A percentile compares a stretch with the other conserved stretches of the same genome.
phyloP scores from a whole-genome alignment of 1,140 invertebrate genomes.

The Drosophila micromelanica region DNA sequence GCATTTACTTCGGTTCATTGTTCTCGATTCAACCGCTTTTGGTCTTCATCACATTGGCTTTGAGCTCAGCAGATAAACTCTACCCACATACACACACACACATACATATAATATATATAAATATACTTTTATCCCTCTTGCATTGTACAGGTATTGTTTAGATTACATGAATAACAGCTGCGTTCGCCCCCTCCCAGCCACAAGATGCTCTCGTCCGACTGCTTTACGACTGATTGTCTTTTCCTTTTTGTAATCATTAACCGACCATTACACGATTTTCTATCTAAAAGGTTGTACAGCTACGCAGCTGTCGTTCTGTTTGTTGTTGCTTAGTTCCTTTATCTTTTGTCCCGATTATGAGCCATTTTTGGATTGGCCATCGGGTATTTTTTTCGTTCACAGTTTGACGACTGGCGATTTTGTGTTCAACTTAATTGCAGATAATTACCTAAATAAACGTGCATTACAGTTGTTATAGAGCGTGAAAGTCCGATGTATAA shows the following conservation, averaged over 20 bases:
- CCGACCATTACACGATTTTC: conserved; percentile 62
- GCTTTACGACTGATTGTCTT: conserved; percentile 53
- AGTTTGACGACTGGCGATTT: conserved; percentile 2
- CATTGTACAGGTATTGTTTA: conserved; percentile 72
- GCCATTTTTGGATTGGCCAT: conserved; percentile 39
- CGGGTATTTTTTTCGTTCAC: conserved; percentile 26
- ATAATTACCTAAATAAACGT: conserved; percentile 23
- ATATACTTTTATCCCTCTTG: conserved; percentile 13
- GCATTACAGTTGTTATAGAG: not conserved
- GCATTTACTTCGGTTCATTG: conserved; percentile 62
- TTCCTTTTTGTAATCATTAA: conserved; percentile 66
- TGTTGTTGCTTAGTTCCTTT: not conserved
- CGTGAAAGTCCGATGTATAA: not conserved
- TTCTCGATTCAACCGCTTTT: conserved; percentile 62
- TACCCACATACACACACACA: not conserved
- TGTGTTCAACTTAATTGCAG: conserved; percentile 39
- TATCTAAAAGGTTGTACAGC: conserved; percentile 23
- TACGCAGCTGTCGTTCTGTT: conserved; percentile 27
- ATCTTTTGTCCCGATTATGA: conserved; percentile 31
- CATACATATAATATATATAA: not conserved
- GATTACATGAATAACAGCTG: conserved; percentile 61
- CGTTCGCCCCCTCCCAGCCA: not conserved
- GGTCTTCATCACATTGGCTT: not conserved
- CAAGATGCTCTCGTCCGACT: conserved; percentile 25
- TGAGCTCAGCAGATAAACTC: conserved; percentile 23